Evolutionary conservation across 2,888 invertebrate species (phyloP), one percentile per base, ranked within the genome.

Genomic region (Hirtodrosophila trivittata): DNA sequence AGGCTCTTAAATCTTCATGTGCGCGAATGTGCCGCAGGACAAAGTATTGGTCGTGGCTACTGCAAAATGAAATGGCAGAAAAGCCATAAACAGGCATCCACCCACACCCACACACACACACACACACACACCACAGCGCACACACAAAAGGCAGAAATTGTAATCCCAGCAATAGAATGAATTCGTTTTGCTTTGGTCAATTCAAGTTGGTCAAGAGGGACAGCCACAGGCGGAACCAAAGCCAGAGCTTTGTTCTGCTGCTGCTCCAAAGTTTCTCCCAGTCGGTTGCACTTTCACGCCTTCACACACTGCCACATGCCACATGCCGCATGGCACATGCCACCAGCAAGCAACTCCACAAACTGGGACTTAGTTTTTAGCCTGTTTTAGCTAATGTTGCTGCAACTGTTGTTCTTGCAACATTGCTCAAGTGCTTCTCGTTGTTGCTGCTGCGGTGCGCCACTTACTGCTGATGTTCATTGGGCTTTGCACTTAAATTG

Each of bases 1-100:
- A 28, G 75, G 74, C 49, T 73, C 70, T 67, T 74, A 75, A 84
- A 69, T 67, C 56, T 81, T 80, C 64, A 77, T 80, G 83, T 62
- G 49, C 70, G 77, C 63, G 66, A 64, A 72, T 58, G 28, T 18
- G 70, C 42, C 43, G 32, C 21, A 38, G 64, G 45, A 28, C 55
- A 52, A 52, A 52, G 62, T 54, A 50, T 45, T 30, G 49, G 38
- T 21, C 7, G 28, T 1, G 50, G 51, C 10, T 47, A 32, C 7
- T 42, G 7, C 33, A 5, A 30, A 70, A 63, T 63, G 74, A 63
- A 71, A 72, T 68, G 39, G 64, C 42, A 50, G 58, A 59, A 54
- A 63, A 35, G 41, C 50, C 50, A 73, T 73, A 73, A 73, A 65
- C 60, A 43, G 56, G 33, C 67, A 45, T 28, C 43, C 37, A 52